Evolutionary conservation across 2,797 vertebrate species (phyloP).

Genomic region (Pseudopleuronectes americanus): DNA sequence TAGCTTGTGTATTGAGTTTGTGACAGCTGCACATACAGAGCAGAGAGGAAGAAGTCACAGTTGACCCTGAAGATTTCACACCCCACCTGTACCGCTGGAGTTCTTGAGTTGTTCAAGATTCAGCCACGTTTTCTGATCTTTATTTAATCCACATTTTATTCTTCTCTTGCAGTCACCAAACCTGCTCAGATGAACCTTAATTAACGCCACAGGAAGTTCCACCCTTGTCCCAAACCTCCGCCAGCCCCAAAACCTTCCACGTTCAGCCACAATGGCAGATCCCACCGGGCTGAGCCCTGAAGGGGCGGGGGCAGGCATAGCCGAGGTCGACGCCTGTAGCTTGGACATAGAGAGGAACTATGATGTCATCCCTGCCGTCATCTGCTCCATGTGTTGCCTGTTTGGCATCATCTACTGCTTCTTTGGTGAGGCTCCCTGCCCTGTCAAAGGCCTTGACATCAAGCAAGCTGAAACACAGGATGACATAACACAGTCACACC

Average conservation of each 20-base stretch:
- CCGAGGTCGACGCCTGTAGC: constrained; percentile 79
- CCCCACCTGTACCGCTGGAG: constrained; percentile 15
- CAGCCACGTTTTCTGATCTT: not conserved
- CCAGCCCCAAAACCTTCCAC: constrained; percentile 25
- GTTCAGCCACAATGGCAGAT: constrained; percentile 74
- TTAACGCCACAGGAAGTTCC: constrained; percentile 56
- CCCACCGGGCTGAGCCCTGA: constrained; percentile 78
- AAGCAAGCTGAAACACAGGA: not conserved
- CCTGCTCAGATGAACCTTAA: constrained; percentile 73
- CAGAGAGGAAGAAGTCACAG: constrained; percentile 53
- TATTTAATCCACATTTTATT: constrained; percentile 9
- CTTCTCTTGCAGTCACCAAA: constrained; percentile 50
- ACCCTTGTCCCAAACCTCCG: constrained; percentile 26
- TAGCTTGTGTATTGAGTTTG: constrained; percentile 34
- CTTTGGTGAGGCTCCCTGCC: constrained; percentile 84
- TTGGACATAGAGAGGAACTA: constrained; percentile 84
- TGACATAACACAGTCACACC: constrained; percentile 13
- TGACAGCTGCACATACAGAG: constrained; percentile 53
- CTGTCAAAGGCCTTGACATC: not conserved
- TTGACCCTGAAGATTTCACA: constrained; percentile 58
- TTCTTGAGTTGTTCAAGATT: not conserved
- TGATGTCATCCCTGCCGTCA: constrained; percentile 85
- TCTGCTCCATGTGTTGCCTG: constrained; percentile 90
- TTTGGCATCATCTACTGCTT: constrained; percentile 93
- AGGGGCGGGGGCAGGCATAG: constrained; percentile 68